Conservation (phyloP, 2,797 vertebrate genomes). For the Epinephelus coioides region DNA sequence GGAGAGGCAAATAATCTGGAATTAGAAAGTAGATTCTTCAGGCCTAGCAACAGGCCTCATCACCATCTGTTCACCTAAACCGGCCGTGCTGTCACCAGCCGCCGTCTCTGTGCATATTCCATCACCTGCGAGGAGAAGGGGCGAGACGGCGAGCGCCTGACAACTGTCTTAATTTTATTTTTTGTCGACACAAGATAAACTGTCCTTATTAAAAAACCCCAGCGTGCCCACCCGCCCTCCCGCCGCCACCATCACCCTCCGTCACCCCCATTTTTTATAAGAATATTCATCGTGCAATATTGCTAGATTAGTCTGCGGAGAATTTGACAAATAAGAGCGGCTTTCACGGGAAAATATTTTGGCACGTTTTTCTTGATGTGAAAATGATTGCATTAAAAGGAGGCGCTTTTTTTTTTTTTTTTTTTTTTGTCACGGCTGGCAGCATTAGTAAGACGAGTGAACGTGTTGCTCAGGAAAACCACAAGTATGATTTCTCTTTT, state of each 20-base stretch:
- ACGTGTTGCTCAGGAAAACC: constrained; percentile 24
- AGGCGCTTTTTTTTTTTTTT: constrained; percentile 65
- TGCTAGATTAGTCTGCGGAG: constrained; percentile 77
- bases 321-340: constrained; percentile 79
- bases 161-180: constrained; percentile 85
- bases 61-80: constrained; percentile 92
- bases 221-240: constrained; percentile 1
- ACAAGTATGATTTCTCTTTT: constrained; percentile 51
- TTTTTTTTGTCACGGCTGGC: background rate
- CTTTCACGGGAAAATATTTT: constrained; percentile 79
- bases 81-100: constrained; percentile 69
- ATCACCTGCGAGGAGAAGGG: constrained; percentile 70
- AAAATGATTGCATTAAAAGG: constrained; percentile 84
- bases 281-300: constrained; percentile 84
- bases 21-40: constrained; percentile 93
- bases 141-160: constrained; percentile 75
- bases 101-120: constrained; percentile 85
- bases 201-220: constrained; percentile 76
- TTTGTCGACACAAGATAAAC: constrained; percentile 85
- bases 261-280: constrained; percentile 60
- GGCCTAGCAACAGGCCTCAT: constrained; percentile 92
- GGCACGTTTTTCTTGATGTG: constrained; percentile 79
- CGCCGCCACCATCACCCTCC: constrained; percentile 18
- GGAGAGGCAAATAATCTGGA: constrained; percentile 92
- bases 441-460: constrained; percentile 31